These are phyloP conservation scores for Aspidoscelis tigris DNA, from an alignment of 2,113 vertebrate species.

Conservation along the genomic window DNA sequence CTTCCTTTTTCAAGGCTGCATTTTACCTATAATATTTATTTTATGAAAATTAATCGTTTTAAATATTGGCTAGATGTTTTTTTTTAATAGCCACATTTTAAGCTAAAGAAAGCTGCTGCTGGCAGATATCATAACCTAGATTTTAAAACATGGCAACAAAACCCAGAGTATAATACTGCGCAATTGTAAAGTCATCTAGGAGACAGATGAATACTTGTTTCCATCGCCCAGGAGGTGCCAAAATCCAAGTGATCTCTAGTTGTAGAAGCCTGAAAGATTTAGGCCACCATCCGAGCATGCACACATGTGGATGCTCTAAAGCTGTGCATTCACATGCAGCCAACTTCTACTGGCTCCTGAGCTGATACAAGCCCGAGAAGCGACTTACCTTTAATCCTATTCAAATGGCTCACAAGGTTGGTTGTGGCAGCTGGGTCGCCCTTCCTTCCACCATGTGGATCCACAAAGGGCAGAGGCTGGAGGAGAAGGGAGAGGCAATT, in stretches of 20 bases:
- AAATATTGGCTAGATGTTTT: not conserved
- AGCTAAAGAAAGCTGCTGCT: not conserved
- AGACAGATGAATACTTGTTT: not conserved
- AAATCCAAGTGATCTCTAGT: not conserved
- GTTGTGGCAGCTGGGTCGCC: too few relatives aligned
- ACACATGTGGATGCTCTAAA: too few relatives aligned
- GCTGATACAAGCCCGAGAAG: not conserved
- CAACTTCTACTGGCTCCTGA: too few relatives aligned
- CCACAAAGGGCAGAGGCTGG: too few relatives aligned
- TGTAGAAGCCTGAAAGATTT: too few relatives aligned
- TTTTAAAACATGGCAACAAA: not conserved
- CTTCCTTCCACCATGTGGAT: too few relatives aligned
- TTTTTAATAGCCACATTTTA: not conserved
- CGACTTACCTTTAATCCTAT: too few relatives aligned
- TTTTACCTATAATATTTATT: accelerated
- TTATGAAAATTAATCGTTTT: not conserved
- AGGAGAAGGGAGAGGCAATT: too few relatives aligned
- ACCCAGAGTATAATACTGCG: not conserved
- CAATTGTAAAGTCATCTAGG: not conserved
- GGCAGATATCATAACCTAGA: not conserved
- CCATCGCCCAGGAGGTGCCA: not conserved
- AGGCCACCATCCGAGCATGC: too few relatives aligned
- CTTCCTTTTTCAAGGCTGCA: not conserved
- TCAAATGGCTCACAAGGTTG: too few relatives aligned
- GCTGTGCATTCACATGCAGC: too few relatives aligned